Evolutionary conservation across 2,113 vertebrate genomes (phyloP).

Genomic region (Anoplopoma fimbria): DNA sequence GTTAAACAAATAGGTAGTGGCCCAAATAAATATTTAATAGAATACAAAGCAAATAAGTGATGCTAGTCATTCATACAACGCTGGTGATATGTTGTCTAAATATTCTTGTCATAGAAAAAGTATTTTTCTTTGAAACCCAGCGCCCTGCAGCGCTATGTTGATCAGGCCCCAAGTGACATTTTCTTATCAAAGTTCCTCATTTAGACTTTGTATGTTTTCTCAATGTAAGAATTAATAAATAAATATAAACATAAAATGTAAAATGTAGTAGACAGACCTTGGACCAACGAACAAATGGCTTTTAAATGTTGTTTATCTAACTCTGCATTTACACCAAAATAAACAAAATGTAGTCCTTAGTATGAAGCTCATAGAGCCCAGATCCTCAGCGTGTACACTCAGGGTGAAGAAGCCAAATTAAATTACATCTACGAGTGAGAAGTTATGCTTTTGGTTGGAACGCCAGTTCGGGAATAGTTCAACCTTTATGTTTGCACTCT

Average conservation of each 20-base stretch:
- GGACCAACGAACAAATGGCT: neutral
- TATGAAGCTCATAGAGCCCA: neutral
- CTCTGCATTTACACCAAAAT: neutral
- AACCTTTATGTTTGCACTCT: slow-evolving; percentile 7
- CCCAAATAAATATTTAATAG: too few relatives aligned
- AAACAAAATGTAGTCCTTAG: neutral
- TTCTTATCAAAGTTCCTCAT: neutral
- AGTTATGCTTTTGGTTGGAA: slow-evolving; percentile 16
- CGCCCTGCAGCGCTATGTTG: too few relatives aligned
- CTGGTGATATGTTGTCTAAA: too few relatives aligned
- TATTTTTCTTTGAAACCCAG: too few relatives aligned
- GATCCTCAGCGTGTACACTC: neutral
- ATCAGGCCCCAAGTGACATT: too few relatives aligned
- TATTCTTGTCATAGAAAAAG: too few relatives aligned
- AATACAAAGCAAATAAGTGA: too few relatives aligned
- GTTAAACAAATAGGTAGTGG: too few relatives aligned
- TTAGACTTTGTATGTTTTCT: neutral
- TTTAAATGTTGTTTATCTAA: neutral
- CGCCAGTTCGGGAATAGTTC: slow-evolving; percentile 42
- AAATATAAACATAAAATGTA: too few relatives aligned
- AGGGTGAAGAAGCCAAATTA: slow-evolving; percentile 31
- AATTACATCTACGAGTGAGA: slow-evolving; percentile 16
- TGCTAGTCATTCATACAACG: too few relatives aligned
- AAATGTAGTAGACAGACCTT: neutral
- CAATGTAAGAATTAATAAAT: neutral